These are phyloP conservation scores for Oryzias celebensis DNA, from an alignment of 2,113 vertebrate genomes.

Conservation along the genomic window DNA sequence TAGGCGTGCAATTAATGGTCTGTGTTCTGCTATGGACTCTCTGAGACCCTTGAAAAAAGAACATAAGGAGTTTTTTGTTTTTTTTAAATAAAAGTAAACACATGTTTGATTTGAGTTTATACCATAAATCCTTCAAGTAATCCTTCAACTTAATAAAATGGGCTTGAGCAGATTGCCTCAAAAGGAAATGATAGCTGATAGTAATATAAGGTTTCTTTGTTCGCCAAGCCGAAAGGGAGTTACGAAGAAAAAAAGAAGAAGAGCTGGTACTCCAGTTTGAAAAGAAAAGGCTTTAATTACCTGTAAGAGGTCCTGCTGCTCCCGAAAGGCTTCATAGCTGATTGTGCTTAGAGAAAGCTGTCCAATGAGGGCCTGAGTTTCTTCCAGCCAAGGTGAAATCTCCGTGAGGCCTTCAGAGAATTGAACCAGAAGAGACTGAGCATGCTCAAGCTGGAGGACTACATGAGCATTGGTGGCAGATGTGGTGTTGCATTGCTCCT, in stretches of 20 bases:
- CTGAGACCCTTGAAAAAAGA: conserved; percentile 74
- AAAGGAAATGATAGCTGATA: conserved; percentile 5
- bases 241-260: conserved; percentile 6
- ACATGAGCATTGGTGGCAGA: conserved; percentile 73
- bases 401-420: conserved; percentile 79
- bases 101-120: not conserved
- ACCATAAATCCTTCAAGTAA: not conserved
- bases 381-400: conserved; percentile 84
- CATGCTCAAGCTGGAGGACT: conserved; percentile 81
- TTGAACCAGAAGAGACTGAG: conserved; percentile 82
- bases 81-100: not conserved
- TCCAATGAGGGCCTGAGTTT: conserved; percentile 71
- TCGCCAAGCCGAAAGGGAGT: conserved; percentile 18
- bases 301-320: conserved; percentile 88
- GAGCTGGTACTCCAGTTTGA: conserved; percentile 26
- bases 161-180: conserved; percentile 16
- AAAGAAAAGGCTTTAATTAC: conserved; percentile 61
- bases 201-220: conserved; percentile 57
- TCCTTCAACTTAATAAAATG: conserved; percentile 24
- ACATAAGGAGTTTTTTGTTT: not conserved
- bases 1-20: conserved; percentile 81
- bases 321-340: conserved; percentile 80
- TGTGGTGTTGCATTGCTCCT: conserved; percentile 76
- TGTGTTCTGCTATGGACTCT: conserved; percentile 86
- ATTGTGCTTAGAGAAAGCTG: conserved; percentile 73